phyloP scores from a whole-genome alignment of 2,797 vertebrate species.

The Nothura maculosa region DNA sequence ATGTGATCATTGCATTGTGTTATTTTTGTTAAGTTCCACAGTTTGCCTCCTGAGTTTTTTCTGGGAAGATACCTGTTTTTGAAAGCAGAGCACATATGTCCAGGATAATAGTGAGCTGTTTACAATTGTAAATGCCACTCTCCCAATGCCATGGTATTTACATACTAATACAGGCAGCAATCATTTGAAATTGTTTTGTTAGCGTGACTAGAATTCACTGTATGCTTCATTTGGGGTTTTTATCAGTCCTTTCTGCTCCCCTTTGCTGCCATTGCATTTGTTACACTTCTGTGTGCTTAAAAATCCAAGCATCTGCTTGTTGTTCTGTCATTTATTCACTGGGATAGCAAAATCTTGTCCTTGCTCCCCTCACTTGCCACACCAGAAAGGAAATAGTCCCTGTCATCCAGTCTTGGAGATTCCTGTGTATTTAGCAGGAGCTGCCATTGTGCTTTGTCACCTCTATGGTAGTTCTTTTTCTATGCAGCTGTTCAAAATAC shows the following conservation, averaged over 20 bases:
- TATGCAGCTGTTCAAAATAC: not conserved
- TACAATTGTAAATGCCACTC: not conserved
- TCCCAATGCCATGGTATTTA: not conserved
- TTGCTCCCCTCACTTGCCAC: not conserved
- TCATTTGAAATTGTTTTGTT: not conserved
- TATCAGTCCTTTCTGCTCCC: not conserved
- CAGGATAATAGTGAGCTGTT: not conserved
- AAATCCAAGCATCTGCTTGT: no score
- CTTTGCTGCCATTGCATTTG: not conserved
- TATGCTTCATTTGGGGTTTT: not conserved
- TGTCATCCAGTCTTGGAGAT: not conserved
- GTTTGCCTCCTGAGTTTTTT: not conserved
- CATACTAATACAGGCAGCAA: not conserved
- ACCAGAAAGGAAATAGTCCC: not conserved
- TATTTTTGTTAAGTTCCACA: not conserved
- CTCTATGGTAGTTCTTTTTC: not conserved
- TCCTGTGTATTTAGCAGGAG: not conserved
- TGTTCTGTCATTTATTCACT: accelerated
- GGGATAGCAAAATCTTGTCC: not conserved
- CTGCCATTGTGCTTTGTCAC: not conserved
- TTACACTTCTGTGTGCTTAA: not conserved
- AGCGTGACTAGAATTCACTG: not conserved
- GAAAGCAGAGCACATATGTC: not conserved
- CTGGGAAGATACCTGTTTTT: not conserved
- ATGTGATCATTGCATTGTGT: not conserved